Evolutionary conservation across 2,797 vertebrate genomes (phyloP).

Genomic region (Crossoptilon crossoptilon): DNA sequence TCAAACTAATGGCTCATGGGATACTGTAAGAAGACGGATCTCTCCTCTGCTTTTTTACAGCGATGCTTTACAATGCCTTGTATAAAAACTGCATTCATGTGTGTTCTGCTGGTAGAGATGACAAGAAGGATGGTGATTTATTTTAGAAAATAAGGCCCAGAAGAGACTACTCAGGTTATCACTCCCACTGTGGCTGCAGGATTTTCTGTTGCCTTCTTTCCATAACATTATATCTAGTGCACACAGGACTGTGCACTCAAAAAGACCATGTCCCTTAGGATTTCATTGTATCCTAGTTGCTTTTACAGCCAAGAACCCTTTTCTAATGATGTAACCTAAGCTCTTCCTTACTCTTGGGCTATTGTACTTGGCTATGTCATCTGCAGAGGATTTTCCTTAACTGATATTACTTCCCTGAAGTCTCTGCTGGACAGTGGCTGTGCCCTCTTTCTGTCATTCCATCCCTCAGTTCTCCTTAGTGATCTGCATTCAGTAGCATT

Average conservation of each 20-base stretch:
- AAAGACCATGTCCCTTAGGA: not conserved
- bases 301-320: slow-evolving; percentile 11
- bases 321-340: not conserved
- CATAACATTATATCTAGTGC: not conserved
- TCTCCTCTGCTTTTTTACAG: slow-evolving; percentile 13
- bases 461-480: not conserved
- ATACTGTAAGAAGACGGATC: slow-evolving; percentile 1
- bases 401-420: not conserved
- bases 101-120: slow-evolving; percentile 4
- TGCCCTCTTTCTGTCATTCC: not conserved
- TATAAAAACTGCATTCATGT: not conserved
- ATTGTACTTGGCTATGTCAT: not conserved
- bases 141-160: slow-evolving; percentile 23
- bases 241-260: not conserved
- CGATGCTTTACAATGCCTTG: not conserved
- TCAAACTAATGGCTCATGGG: slow-evolving; percentile 26
- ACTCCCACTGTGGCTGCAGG: not conserved
- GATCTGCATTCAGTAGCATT: not conserved
- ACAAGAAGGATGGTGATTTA: slow-evolving; percentile 4
- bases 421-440: not conserved
- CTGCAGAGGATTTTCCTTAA: not conserved
- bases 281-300: not conserved
- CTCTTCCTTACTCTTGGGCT: not conserved
- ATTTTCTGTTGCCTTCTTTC: not conserved
- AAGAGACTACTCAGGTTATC: not conserved